Percentiles rank a stretch among this genome's conserved stretches.
Evolutionary conservation across 2,797 vertebrate genomes (phyloP).

Genomic region (Thalassophryne amazonica): DNA sequence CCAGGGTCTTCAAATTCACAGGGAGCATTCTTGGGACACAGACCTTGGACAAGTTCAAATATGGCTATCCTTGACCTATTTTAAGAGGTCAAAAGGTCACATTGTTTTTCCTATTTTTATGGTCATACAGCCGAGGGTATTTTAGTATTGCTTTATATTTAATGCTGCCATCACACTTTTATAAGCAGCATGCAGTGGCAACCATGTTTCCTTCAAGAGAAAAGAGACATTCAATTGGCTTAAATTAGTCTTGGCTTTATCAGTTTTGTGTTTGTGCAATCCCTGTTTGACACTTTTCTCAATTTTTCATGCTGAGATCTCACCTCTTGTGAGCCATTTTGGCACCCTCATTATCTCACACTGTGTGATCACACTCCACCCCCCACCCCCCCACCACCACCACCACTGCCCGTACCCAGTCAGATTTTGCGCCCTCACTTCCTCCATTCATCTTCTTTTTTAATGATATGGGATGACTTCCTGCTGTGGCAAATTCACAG

Average conservation of each 20-base stretch:
- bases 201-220: neutral
- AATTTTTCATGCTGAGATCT: constrained; percentile 17
- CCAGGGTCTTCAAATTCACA: too few species aligned
- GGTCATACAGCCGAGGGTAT: too few species aligned
- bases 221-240: neutral
- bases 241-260: neutral
- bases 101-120: too few species aligned
- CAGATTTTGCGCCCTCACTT: neutral
- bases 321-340: constrained; percentile 21
- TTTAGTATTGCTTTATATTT: too few species aligned
- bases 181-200: neutral
- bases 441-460: neutral
- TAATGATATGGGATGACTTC: constrained; percentile 2
- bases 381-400: neutral
- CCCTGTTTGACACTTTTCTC: neutral
- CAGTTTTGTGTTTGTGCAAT: neutral
- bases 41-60: too few species aligned
- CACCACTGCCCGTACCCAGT: neutral
- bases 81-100: too few species aligned
- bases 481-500: constrained; percentile 22
- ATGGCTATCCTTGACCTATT: too few species aligned
- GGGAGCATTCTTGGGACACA: too few species aligned
- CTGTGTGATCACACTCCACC: constrained; percentile 13
- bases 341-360: constrained; percentile 26
- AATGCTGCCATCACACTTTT: neutral